Evolutionary conservation across 2,113 vertebrate genomes (phyloP).

Genomic region (Cryptomyrus ogoouensis): DNA sequence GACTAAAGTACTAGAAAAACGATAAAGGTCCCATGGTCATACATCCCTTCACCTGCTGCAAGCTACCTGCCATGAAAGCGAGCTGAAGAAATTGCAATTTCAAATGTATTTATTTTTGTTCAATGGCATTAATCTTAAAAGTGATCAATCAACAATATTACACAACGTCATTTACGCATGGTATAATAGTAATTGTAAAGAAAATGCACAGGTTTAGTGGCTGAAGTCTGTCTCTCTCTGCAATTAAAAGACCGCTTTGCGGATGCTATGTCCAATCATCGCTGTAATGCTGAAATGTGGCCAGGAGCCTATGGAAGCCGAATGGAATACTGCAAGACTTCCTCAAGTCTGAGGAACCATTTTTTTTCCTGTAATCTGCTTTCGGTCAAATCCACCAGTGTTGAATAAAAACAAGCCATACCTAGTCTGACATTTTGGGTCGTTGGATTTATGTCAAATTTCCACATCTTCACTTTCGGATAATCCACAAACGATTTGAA

Average conservation of each 20-base stretch:
- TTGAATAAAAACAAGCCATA: background rate
- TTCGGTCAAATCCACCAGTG: background rate
- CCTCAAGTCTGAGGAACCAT: background rate
- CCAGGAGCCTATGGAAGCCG: background rate
- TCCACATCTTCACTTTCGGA: background rate
- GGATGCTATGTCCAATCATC: background rate
- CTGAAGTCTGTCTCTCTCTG: background rate
- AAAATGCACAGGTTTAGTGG: background rate
- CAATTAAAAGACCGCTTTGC: background rate
- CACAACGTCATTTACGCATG: background rate
- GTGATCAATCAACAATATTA: background rate
- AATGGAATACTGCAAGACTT: background rate
- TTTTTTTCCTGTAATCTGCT: background rate
- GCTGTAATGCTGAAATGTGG: background rate
- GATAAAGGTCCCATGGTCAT: background rate
- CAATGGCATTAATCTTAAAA: background rate
- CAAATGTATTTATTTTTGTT: background rate
- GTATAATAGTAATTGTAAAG: background rate
- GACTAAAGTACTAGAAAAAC: background rate
- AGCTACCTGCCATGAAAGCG: background rate
- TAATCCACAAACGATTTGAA: background rate
- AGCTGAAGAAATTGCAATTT: background rate
- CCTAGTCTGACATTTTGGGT: background rate
- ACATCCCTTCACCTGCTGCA: conserved; percentile 39
- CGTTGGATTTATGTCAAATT: background rate